Conservation (phyloP, 2,888 invertebrate genomes). For the Dynastes hyllus region DNA sequence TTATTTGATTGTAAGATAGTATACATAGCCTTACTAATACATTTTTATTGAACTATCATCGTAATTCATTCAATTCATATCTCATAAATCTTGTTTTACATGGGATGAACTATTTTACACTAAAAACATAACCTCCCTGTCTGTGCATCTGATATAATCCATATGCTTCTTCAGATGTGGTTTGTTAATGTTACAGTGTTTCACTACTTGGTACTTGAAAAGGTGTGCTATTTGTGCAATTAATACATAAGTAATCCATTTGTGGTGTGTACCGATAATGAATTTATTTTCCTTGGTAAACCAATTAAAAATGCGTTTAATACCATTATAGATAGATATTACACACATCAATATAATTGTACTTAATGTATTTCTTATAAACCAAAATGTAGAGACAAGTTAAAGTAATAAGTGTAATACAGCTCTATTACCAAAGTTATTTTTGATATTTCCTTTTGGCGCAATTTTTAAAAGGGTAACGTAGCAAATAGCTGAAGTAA, state of each 20-base stretch:
- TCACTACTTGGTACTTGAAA: no score
- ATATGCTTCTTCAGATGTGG: no score
- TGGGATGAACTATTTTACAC: neutral
- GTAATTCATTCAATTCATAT: neutral
- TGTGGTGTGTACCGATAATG: neutral
- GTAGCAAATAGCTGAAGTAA: slow-evolving; percentile 1
- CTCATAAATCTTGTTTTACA: neutral
- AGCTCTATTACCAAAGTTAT: neutral
- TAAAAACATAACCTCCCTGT: no score
- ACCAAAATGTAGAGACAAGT: neutral
- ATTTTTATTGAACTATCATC: neutral
- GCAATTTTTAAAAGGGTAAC: neutral
- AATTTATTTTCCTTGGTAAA: neutral
- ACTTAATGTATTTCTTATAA: neutral
- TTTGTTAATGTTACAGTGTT: no score
- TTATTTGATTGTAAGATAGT: neutral
- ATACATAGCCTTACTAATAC: neutral
- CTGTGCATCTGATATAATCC: no score
- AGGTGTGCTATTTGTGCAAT: no score
- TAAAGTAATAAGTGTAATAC: neutral
- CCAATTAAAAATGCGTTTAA: neutral
- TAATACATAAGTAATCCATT: neutral
- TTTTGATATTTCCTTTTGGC: neutral
- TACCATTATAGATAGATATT: neutral
- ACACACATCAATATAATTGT: neutral